Base-by-base conservation (phyloP, 2,888 invertebrate species). In the Drosophila rellima region DNA sequence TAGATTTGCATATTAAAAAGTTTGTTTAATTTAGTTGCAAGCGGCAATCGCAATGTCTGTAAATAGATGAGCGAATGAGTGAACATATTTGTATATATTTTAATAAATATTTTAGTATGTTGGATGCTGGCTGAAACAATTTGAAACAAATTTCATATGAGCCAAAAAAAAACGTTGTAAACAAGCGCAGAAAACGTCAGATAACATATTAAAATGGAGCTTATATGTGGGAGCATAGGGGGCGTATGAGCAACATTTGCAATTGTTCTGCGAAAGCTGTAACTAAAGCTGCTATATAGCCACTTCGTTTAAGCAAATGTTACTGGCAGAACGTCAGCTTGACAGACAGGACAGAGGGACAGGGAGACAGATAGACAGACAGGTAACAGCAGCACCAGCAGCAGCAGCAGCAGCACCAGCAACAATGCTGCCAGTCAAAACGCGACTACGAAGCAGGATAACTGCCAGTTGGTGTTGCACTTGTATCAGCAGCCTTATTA, bases 41-140 rank as follows among this genome's bases (percentile, higher is more conserved):
- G 56, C 55, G 35, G 60, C 50, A 40, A 50, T 37, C 18, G 70
- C 55, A 45, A 47, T 55, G 40, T 44, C 31, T 10, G 20, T 10
- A 39, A 18, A 35, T 26, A 50, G 66, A 23, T 20, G 40, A 37
- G 26, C 10, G 7, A 33, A 2, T n/a, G 33, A 20, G 20, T 40
- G 13, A 20, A 29, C n/a, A n/a, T 10, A n/a, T 40, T 11, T 54
- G n/a, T 54, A 40, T 23, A 35, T 57, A 51, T 74, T 87, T 87
- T 82, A 89, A 89, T 89, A 84, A 74, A 87, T 88, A 89, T 74
- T 82, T 87, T 69, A 88, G 64, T 65, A 54, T 48, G 62, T 40
- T 47, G 37, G 51, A 1, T 37, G 76, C 61, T 37, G 42, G 6
- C 29, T 47, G 18, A 68, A 82, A 84, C 88, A 87, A 81, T 88